Evolutionary conservation across 2,888 invertebrate genomes (phyloP).

Genomic region (Lumbricus terrestris): DNA sequence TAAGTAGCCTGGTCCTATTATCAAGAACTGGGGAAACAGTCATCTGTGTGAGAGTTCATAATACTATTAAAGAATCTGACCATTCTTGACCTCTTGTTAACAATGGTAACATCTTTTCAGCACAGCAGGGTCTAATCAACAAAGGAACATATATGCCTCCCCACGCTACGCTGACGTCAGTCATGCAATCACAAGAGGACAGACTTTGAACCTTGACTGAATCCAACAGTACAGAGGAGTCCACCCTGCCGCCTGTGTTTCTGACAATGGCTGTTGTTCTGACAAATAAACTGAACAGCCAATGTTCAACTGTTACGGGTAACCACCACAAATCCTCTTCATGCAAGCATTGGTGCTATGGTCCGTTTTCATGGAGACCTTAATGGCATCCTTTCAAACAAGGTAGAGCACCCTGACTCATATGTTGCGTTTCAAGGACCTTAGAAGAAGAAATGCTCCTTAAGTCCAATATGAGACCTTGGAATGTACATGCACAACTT

Average conservation of each 20-base stretch:
- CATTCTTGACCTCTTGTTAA: not conserved
- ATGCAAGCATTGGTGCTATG: not conserved
- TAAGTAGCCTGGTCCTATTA: too few relatives aligned
- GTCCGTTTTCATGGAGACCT: too few relatives aligned
- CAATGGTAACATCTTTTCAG: not conserved
- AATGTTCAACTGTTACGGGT: not conserved
- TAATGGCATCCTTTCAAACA: too few relatives aligned
- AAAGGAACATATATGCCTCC: too few relatives aligned
- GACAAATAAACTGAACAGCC: not conserved
- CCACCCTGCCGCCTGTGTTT: not conserved
- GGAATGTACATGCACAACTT: not conserved
- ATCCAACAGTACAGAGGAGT: not conserved
- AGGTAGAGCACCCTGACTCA: not conserved
- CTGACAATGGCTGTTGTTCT: not conserved
- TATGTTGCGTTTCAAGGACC: not conserved
- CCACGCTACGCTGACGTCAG: not conserved
- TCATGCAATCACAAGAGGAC: not conserved
- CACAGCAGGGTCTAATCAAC: not conserved
- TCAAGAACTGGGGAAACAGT: not conserved
- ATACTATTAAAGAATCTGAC: not conserved
- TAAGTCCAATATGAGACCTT: not conserved
- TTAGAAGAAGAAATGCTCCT: not conserved
- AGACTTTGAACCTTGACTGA: not conserved
- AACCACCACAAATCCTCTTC: not conserved
- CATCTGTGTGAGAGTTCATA: not conserved